These are phyloP conservation scores for Agrochola macilenta DNA, from an alignment of 2,888 invertebrate species.

Conservation along the genomic window DNA sequence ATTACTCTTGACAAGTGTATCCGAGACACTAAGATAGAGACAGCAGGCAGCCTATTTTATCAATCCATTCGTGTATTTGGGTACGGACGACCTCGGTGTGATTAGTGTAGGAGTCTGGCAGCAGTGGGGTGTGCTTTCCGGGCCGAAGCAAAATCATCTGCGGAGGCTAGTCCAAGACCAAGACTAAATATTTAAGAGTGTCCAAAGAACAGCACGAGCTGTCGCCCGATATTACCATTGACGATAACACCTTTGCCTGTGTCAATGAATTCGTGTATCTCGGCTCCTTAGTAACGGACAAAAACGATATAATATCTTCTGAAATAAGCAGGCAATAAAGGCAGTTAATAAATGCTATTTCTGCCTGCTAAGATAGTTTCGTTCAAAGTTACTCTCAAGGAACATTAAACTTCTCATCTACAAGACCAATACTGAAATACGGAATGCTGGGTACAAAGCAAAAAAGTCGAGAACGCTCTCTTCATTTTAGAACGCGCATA, in stretches of 20 bases:
- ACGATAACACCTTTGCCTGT: not conserved
- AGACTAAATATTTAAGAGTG: not conserved
- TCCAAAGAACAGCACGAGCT: not conserved
- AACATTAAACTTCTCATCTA: not conserved
- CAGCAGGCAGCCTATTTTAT: no score
- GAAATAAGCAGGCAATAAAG: not conserved
- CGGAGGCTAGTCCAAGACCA: not conserved
- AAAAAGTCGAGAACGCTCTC: not conserved
- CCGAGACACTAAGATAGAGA: no score
- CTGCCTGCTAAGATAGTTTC: no score
- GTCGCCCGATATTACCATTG: not conserved
- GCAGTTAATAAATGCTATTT: not conserved
- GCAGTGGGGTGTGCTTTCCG: not conserved
- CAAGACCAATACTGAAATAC: not conserved
- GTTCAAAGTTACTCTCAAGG: not conserved
- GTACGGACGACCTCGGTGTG: no score
- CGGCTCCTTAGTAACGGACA: not conserved
- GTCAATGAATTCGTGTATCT: not conserved
- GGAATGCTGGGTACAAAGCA: not conserved
- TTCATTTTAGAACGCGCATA: no score
- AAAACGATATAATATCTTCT: not conserved
- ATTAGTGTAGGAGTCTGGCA: no score
- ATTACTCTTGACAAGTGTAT: not conserved
- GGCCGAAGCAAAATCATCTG: no score
- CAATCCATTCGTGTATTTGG: not conserved